Base-by-base conservation (phyloP, 1,140 invertebrate genomes). In the Camponotus floridanus region DNA sequence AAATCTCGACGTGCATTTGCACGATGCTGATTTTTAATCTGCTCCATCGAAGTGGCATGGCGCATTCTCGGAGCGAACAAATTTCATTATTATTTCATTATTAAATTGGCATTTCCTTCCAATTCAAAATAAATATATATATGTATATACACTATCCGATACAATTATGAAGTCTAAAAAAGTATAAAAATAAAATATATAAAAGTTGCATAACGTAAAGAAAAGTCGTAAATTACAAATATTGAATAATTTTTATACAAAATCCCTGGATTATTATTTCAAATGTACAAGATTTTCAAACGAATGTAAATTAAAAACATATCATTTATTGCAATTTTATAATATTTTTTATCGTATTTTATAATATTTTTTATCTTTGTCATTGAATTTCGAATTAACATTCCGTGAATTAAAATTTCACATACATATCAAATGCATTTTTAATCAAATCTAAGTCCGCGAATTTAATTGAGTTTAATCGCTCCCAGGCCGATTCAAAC, bases 401-500 rank as follows among this genome's bases (percentile, higher is more conserved):
- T 55, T 26, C 45, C 8, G 48, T 1, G 64, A 8, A 79, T 55
- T 68, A 79, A 79, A 64, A 64, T 76, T 3, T 8, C 6, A 42
- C 21, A 13, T 42, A 13, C 45, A 55, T 33, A 57, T 42, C 21
- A 26, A 15, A 61, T 70, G 33, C 21, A 39, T 83, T 73, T 80
- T 74, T 48, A 61, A 74, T 74, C 79, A 48, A 83, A 70, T 42
- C 42, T 55, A 80, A 70, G 65, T 59, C 45, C 51, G 6, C 13
- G 65, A 65, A 59, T 83, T 83, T 83, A 83, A 83, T 83, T 61
- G 68, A 55, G 31, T 83, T 83, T 62, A 83, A 83, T 83, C 42
- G 55, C 55, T 73, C 67, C 31, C 57, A 61, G 55, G 18, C 55
- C 68, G 39, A 83, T 62, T 73, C 18, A 74, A 83, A 83, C 36